Percentiles rank a stretch among this genome's conserved stretches.
These are phyloP conservation scores for Crematogaster levior DNA, from an alignment of 2,888 invertebrate species.

Conservation along the genomic window DNA sequence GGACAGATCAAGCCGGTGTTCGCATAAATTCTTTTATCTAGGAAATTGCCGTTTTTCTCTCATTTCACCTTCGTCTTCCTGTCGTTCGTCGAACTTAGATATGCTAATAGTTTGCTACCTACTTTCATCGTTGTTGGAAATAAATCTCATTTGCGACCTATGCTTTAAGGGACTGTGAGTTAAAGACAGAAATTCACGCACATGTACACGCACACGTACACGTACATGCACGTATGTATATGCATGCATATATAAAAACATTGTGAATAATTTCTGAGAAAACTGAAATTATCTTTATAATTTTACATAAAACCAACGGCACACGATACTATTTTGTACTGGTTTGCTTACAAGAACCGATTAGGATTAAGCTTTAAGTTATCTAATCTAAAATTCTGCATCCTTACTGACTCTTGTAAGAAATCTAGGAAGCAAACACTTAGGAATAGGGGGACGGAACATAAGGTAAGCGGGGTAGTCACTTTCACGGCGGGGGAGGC, in stretches of 20 bases:
- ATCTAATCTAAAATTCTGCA: too few species aligned
- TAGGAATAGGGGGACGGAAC: too few species aligned
- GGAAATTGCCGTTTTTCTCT: slow-evolving; percentile 74
- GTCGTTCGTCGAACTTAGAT: slow-evolving; percentile 71
- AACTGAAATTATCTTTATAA: neutral
- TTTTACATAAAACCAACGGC: neutral
- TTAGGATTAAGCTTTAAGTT: too few species aligned
- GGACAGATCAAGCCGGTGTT: slow-evolving; percentile 54
- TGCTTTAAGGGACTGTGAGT: slow-evolving; percentile 55
- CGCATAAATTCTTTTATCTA: slow-evolving; percentile 71
- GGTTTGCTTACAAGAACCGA: too few species aligned
- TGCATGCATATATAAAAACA: neutral
- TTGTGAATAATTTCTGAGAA: neutral
- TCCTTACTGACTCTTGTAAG: too few species aligned
- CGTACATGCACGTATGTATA: neutral
- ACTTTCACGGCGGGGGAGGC: too few species aligned
- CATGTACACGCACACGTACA: neutral
- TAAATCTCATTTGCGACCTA: slow-evolving; percentile 68
- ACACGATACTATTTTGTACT: too few species aligned
- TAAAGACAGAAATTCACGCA: slow-evolving; percentile 35
- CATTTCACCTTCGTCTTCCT: slow-evolving; percentile 69
- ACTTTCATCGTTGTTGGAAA: slow-evolving; percentile 68
- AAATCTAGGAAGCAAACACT: too few species aligned
- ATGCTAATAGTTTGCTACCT: slow-evolving; percentile 71
- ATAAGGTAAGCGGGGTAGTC: too few species aligned